These are phyloP conservation scores for Bellardia pandia DNA, from an alignment of 2,888 invertebrate genomes.

Conservation along the genomic window DNA sequence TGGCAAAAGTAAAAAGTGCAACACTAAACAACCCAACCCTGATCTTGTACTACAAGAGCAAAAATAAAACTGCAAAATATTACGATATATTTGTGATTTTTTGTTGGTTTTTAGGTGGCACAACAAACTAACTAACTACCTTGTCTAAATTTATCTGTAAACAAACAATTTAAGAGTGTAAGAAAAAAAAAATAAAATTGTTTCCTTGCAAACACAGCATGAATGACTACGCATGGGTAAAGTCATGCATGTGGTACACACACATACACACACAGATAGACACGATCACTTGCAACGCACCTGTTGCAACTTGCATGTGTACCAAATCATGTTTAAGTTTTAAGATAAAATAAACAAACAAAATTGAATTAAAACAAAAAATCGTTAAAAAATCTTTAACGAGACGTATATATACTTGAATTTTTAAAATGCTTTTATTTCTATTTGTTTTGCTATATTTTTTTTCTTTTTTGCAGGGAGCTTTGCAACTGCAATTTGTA, in stretches of 20 bases:
- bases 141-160: conserved; percentile 41
- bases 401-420: neutral
- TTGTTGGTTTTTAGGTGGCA: neutral
- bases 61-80: conserved; percentile 27
- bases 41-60: conserved; percentile 70
- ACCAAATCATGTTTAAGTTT: conserved; percentile 42
- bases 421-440: neutral
- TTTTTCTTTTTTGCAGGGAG: conserved; percentile 15
- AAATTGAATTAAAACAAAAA: conserved; percentile 24
- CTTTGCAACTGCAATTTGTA: neutral
- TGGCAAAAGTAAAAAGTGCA: conserved; percentile 19
- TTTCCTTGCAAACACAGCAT: conserved; percentile 46
- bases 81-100: neutral
- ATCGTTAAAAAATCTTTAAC: neutral
- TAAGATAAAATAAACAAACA: neutral
- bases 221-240: neutral
- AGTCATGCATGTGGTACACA: neutral
- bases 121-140: conserved; percentile 29
- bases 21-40: conserved; percentile 67
- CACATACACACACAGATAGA: neutral
- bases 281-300: conserved; percentile 37
- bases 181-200: conserved; percentile 4
- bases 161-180: conserved; percentile 23
- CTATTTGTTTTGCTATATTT: neutral
- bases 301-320: conserved; percentile 46